Evolutionary conservation across 1,140 invertebrate genomes (phyloP).

Genomic region (Heliconius melpomene): DNA sequence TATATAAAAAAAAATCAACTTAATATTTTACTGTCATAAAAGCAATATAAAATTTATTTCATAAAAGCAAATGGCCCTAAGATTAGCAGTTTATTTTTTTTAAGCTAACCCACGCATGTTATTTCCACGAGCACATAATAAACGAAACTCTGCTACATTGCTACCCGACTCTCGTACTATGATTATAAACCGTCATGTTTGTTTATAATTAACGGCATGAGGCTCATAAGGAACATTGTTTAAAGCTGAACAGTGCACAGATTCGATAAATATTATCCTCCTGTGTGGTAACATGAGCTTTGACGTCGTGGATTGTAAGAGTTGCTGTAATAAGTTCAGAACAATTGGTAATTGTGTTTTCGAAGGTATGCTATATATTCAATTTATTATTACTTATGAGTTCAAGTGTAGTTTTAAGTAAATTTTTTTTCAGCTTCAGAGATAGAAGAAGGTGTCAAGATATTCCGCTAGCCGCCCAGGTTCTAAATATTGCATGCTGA

Average conservation of each 20-base stretch:
- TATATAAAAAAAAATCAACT: neutral
- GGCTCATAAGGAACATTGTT: conserved; percentile 69
- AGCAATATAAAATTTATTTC: conserved; percentile 29
- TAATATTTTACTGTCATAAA: neutral
- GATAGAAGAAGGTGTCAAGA: too few relatives aligned
- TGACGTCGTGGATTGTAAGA: conserved; percentile 57
- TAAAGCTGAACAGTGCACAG: conserved; percentile 50
- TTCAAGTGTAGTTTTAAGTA: conserved; percentile 10
- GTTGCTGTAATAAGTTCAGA: conserved; percentile 44
- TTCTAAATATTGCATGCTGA: too few relatives aligned
- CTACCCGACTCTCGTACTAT: conserved; percentile 31
- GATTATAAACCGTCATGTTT: conserved; percentile 56
- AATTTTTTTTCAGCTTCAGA: neutral
- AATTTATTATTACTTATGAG: conserved; percentile 24
- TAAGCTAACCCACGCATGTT: conserved; percentile 40
- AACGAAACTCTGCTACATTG: conserved; percentile 9
- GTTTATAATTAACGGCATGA: conserved; percentile 74
- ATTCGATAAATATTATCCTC: conserved; percentile 68
- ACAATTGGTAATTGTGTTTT: conserved; percentile 67
- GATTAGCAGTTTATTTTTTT: conserved; percentile 44
- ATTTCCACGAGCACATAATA: conserved; percentile 39
- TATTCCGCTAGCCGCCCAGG: too few relatives aligned
- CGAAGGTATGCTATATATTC: conserved; percentile 24
- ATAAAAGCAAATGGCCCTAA: conserved; percentile 35
- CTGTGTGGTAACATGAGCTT: conserved; percentile 61